These are phyloP conservation scores for Helarctos malayanus DNA, from an alignment of 2,797 vertebrate species.

Conservation along the genomic window DNA sequence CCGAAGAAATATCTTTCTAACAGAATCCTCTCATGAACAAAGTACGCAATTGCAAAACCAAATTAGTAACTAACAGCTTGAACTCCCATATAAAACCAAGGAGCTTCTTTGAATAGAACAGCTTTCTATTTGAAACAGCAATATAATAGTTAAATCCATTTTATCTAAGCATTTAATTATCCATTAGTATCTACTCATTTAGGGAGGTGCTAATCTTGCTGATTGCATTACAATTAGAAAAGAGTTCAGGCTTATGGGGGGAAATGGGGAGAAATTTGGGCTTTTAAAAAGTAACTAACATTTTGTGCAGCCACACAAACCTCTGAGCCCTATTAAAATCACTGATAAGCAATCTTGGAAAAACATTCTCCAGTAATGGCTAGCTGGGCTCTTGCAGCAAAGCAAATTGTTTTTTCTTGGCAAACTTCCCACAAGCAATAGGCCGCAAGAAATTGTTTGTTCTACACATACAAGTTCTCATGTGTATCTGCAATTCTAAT, in stretches of 20 bases:
- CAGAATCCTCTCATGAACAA: conserved; percentile 57
- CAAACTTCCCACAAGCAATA: conserved; percentile 82
- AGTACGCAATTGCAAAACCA: conserved; percentile 64
- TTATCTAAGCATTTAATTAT: conserved; percentile 80
- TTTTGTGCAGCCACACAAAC: conserved; percentile 78
- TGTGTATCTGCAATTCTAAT: conserved; percentile 80
- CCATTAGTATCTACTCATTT: conserved; percentile 71
- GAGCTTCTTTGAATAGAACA: conserved; percentile 47
- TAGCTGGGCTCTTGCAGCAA: conserved; percentile 82
- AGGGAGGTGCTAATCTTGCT: conserved; percentile 67
- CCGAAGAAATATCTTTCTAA: conserved; percentile 47
- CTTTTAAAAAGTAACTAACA: conserved; percentile 82
- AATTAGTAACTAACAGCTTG: conserved; percentile 70
- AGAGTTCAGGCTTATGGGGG: conserved; percentile 41
- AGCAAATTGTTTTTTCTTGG: conserved; percentile 86
- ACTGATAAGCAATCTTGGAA: conserved; percentile 83
- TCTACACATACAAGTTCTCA: conserved; percentile 74
- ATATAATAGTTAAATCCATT: conserved; percentile 66
- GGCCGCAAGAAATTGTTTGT: conserved; percentile 82
- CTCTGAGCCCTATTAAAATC: conserved; percentile 81
- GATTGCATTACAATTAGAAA: conserved; percentile 71
- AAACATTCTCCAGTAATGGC: conserved; percentile 83
- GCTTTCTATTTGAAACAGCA: conserved; percentile 55
- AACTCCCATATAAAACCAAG: conserved; percentile 50
- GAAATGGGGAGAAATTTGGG: conserved; percentile 66